Conservation (phyloP, 2,888 invertebrate species). For the Sclerodermus sp. region DNA sequence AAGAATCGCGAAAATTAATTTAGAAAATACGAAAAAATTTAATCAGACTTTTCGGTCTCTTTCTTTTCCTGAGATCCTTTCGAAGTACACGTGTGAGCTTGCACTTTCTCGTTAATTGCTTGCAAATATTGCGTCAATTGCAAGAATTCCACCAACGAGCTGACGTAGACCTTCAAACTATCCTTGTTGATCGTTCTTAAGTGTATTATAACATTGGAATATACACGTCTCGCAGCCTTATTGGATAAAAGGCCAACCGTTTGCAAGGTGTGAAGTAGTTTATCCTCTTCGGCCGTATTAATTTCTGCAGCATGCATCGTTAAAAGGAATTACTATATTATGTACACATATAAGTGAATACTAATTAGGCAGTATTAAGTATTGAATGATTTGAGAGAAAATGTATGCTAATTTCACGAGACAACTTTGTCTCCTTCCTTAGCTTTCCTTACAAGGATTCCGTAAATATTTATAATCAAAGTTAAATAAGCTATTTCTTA, state of each 20-base stretch:
- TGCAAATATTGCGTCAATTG: slow-evolving; percentile 43
- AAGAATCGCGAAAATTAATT: no score
- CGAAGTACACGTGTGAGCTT: slow-evolving; percentile 17
- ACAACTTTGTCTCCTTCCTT: no score
- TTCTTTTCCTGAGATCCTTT: background rate
- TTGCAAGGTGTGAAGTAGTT: slow-evolving; percentile 71
- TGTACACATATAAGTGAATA: slow-evolving; percentile 17
- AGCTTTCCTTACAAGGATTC: no score
- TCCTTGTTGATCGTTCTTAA: slow-evolving; percentile 57
- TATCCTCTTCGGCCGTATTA: slow-evolving; percentile 65
- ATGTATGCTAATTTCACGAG: slow-evolving; percentile 35
- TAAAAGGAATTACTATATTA: slow-evolving; percentile 22
- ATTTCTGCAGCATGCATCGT: slow-evolving; percentile 43
- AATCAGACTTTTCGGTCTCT: no score
- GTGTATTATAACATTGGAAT: slow-evolving; percentile 67
- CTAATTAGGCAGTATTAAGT: no score
- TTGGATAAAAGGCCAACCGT: slow-evolving; percentile 73
- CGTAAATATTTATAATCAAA: background rate
- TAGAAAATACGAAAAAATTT: no score
- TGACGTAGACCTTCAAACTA: slow-evolving; percentile 42
- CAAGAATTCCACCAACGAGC: slow-evolving; percentile 45
- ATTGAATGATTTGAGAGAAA: no score
- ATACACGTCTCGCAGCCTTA: slow-evolving; percentile 72
- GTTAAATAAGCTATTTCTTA: background rate
- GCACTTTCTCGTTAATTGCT: slow-evolving; percentile 30